phyloP scores from a whole-genome alignment of 2,113 vertebrate species.

The Stegastes partitus region DNA sequence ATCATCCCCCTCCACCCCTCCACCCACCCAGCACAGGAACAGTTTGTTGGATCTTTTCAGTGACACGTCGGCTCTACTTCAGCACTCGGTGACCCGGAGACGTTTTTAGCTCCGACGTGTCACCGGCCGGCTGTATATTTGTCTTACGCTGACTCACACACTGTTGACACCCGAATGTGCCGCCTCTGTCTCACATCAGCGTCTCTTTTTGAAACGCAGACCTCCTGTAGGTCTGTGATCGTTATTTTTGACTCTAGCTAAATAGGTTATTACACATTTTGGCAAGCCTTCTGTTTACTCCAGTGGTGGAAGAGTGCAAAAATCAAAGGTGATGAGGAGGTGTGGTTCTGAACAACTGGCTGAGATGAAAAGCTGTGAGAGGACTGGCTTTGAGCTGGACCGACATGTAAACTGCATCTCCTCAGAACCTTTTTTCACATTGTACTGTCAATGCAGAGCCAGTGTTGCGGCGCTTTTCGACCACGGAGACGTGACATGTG shows the following conservation, averaged over 20 bases:
- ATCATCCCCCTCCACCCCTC: neutral
- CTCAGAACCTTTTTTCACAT: constrained; percentile 27
- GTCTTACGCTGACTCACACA: neutral
- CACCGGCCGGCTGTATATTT: neutral
- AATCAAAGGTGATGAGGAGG: neutral
- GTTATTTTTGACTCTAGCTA: neutral
- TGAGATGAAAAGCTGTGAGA: neutral
- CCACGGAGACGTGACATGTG: neutral
- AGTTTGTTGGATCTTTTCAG: neutral
- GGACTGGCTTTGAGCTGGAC: neutral
- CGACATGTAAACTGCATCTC: neutral
- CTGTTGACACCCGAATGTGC: neutral
- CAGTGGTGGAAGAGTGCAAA: neutral
- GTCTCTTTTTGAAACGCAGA: neutral
- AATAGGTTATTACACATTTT: neutral
- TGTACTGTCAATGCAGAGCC: constrained; percentile 19
- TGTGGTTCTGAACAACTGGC: neutral
- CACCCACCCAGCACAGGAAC: neutral
- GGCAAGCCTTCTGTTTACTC: neutral
- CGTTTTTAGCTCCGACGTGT: constrained; percentile 7
- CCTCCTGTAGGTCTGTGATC: neutral
- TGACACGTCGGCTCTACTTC: neutral
- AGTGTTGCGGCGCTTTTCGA: neutral
- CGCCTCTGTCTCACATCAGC: too few relatives aligned
- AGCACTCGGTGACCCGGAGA: constrained; percentile 16